Conservation (phyloP, 92 coral and sea anemone genomes). For the Diadumene lineata region DNA sequence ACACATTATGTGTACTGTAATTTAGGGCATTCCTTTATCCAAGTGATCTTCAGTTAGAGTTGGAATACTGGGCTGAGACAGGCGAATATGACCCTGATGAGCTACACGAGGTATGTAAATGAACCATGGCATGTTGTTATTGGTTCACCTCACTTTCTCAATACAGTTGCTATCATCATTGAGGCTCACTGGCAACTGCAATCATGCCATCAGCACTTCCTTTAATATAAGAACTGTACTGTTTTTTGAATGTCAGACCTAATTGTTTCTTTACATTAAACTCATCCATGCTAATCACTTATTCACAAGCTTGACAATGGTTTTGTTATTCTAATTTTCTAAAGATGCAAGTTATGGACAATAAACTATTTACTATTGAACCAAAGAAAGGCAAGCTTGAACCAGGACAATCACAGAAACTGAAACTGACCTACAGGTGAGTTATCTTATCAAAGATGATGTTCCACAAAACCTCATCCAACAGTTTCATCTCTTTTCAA, state of each 20-base stretch:
- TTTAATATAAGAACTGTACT: too few relatives aligned
- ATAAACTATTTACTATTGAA: slow-evolving; percentile 79
- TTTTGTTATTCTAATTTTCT: neutral
- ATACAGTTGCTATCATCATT: too few relatives aligned
- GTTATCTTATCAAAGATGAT: neutral
- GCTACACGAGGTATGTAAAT: slow-evolving; percentile 76
- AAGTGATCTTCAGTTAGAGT: slow-evolving; percentile 94
- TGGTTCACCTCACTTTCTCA: too few relatives aligned
- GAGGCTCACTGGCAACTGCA: too few relatives aligned
- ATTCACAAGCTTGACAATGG: neutral
- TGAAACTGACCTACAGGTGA: slow-evolving; percentile 78
- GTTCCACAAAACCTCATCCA: too few relatives aligned
- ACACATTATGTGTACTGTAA: neutral
- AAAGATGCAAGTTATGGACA: slow-evolving; percentile 97
- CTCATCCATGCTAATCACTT: too few relatives aligned
- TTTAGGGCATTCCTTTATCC: slow-evolving; percentile 91
- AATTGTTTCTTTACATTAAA: neutral
- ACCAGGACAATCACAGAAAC: slow-evolving; percentile 79
- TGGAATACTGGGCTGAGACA: slow-evolving; percentile 98
- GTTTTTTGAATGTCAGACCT: too few relatives aligned
- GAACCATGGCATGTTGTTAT: too few relatives aligned
- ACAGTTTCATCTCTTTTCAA: too few relatives aligned
- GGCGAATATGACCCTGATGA: slow-evolving; percentile 94
- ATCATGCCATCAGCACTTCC: too few relatives aligned
- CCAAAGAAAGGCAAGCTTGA: slow-evolving; percentile 82